phyloP scores from a whole-genome alignment of 2,797 vertebrate genomes.

The Sebastes steindachneri region DNA sequence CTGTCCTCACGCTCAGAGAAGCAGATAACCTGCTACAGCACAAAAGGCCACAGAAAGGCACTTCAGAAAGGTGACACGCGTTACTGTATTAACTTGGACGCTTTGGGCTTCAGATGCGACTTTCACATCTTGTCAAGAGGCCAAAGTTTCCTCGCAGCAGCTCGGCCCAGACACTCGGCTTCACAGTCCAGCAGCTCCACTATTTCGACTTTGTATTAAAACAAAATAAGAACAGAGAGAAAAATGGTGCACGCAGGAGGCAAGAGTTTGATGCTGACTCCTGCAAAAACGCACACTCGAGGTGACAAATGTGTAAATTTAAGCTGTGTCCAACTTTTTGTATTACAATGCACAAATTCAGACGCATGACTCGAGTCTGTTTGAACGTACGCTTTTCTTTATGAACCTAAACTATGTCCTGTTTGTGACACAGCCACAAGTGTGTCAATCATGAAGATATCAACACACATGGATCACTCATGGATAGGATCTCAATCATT shows the following conservation, averaged over 20 bases:
- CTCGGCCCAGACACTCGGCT: constrained; percentile 19
- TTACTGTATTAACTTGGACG: constrained; percentile 2
- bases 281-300: constrained; percentile 11
- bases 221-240: not conserved
- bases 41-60: constrained; percentile 6
- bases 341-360: not conserved
- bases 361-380: not conserved
- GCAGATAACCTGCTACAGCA: constrained; percentile 23
- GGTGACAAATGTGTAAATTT: constrained; percentile 29
- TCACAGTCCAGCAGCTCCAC: constrained; percentile 48
- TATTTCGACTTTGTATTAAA: constrained; percentile 9
- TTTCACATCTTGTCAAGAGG: constrained; percentile 42
- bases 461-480: not conserved
- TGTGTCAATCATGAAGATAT: not conserved
- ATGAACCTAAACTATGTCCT: not conserved
- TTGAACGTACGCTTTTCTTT: not conserved
- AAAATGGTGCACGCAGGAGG: constrained; percentile 1
- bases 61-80: constrained; percentile 31
- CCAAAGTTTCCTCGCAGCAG: constrained; percentile 15
- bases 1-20: constrained; percentile 43
- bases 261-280: constrained; percentile 32
- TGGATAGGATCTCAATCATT: not conserved
- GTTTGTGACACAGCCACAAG: not conserved
- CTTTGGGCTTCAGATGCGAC: constrained; percentile 12
- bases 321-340: not conserved